Percentiles rank a stretch among this genome's conserved stretches.
These are phyloP conservation scores for Caenorhabditis plicata DNA, from an alignment of 2,888 invertebrate genomes.

Conservation along the genomic window DNA sequence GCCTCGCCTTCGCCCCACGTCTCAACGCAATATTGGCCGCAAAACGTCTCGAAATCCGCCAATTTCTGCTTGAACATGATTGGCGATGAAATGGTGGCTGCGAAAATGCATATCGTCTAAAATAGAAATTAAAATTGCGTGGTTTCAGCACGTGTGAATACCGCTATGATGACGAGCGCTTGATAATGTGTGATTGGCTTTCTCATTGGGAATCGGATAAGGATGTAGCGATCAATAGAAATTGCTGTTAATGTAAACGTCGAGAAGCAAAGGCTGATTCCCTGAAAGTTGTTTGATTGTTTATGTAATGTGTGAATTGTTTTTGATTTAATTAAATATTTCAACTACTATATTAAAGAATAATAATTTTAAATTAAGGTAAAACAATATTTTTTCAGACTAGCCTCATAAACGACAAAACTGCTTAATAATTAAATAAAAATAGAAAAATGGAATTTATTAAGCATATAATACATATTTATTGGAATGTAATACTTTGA, in stretches of 20 bases:
- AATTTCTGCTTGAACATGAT: slow-evolving; percentile 58
- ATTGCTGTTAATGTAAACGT: slow-evolving; percentile 62
- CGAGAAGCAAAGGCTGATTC: slow-evolving; percentile 56
- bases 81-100: slow-evolving; percentile 50
- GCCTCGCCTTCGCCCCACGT: slow-evolving; percentile 44
- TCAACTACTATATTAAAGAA: too few species aligned
- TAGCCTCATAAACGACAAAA: too few species aligned
- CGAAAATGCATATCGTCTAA: slow-evolving; percentile 50
- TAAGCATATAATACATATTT: not conserved
- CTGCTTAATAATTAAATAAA: too few species aligned
- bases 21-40: slow-evolving; percentile 56
- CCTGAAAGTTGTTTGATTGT: slow-evolving; percentile 32
- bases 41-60: slow-evolving; percentile 52
- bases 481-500: too few species aligned
- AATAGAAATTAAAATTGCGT: slow-evolving; percentile 6
- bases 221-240: slow-evolving; percentile 57
- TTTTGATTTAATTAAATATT: too few species aligned
- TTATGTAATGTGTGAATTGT: too few species aligned
- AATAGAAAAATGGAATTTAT: too few species aligned
- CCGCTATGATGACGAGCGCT: slow-evolving; percentile 52
- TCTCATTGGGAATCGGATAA: slow-evolving; percentile 62
- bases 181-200: slow-evolving; percentile 58
- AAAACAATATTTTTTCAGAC: too few species aligned
- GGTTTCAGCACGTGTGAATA: slow-evolving; percentile 12
- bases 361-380: too few species aligned